Conservation (phyloP, 1,140 invertebrate species). For the Bombus picipes region DNA sequence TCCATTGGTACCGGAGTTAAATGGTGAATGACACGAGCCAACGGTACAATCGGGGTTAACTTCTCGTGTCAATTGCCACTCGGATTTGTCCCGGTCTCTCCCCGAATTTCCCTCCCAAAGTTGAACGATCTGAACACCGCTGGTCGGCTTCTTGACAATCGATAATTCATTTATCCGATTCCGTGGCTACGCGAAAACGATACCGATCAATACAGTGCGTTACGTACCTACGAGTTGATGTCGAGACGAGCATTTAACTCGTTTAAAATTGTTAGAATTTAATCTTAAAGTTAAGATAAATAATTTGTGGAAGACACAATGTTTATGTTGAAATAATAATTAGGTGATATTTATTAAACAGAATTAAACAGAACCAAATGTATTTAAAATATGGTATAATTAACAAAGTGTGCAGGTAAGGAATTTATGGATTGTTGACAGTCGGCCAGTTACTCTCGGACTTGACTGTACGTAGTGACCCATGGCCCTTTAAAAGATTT, state of each 20-base stretch:
- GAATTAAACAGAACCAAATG: too few relatives aligned
- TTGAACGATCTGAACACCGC: not conserved
- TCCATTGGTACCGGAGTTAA: constrained; percentile 63
- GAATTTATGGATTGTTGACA: too few relatives aligned
- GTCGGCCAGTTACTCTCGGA: too few relatives aligned
- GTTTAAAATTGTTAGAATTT: not conserved
- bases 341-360: too few relatives aligned
- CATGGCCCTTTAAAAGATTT: too few relatives aligned
- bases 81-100: constrained; percentile 51
- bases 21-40: constrained; percentile 66
- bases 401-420: too few relatives aligned
- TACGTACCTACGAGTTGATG: not conserved
- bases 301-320: too few relatives aligned
- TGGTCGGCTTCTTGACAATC: constrained; percentile 16
- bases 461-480: too few relatives aligned
- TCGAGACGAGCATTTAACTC: not conserved
- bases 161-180: constrained; percentile 5
- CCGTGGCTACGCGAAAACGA: not conserved
- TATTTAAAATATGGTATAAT: too few relatives aligned
- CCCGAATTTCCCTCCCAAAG: constrained; percentile 22
- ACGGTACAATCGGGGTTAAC: constrained; percentile 73
- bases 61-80: constrained; percentile 76
- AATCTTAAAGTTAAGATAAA: too few relatives aligned
- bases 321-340: too few relatives aligned
- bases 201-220: not conserved